Conservation (phyloP, 1,140 invertebrate genomes). For the Procambarus clarkii region DNA sequence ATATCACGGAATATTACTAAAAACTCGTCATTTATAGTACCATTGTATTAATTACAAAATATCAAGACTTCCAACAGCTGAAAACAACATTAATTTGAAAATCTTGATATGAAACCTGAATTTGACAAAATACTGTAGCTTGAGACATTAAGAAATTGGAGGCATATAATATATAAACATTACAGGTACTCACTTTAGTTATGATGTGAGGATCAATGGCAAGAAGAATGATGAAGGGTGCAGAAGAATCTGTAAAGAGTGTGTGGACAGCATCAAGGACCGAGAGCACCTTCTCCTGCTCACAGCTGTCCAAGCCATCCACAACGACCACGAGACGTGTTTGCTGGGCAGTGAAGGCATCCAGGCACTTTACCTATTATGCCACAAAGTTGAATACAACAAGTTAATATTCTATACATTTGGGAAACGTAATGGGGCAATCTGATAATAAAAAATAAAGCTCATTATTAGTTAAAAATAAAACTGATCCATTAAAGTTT, state of each 20-base stretch:
- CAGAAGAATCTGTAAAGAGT: constrained; percentile 91
- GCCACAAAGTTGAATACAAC: not conserved
- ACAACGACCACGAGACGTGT: constrained; percentile 95
- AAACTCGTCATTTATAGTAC: no score
- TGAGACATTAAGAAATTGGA: no score
- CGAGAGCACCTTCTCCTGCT: constrained; percentile 95
- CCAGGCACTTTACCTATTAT: constrained; percentile 85
- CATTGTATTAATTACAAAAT: no score
- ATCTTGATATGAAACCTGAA: no score
- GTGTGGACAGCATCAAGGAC: constrained; percentile 96
- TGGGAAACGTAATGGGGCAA: no score
- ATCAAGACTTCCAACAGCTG: no score
- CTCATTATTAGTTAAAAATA: not conserved
- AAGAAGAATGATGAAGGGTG: constrained; percentile 94
- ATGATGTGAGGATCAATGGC: constrained; percentile 98
- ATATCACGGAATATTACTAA: no score
- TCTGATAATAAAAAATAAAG: no score
- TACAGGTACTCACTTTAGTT: constrained; percentile 84
- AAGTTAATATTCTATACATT: no score
- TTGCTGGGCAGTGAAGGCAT: constrained; percentile 93
- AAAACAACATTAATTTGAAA: no score
- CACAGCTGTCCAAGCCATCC: constrained; percentile 97
- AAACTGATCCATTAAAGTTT: not conserved
- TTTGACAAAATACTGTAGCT: no score
- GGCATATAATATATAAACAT: no score